Conservation (phyloP, 2,888 invertebrate species). For the Drosophila parthenogenetica region DNA sequence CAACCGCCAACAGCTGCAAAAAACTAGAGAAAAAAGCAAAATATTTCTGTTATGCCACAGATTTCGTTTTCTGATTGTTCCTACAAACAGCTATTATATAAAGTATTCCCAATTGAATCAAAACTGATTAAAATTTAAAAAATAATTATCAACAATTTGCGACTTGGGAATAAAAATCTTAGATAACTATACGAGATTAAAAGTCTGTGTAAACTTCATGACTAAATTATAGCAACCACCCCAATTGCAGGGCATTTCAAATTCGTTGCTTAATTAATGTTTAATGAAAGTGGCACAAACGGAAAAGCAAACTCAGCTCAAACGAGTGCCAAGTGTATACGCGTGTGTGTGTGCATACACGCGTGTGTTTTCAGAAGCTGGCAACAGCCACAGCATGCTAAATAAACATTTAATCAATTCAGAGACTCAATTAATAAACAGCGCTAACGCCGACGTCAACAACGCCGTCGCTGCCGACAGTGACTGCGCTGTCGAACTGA, state of each 20-base stretch:
- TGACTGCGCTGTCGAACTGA: slow-evolving; percentile 17
- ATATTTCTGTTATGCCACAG: too few species aligned
- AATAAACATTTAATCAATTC: slow-evolving; percentile 70
- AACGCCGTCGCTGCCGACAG: not conserved
- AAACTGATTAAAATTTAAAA: too few species aligned
- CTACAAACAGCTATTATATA: too few species aligned
- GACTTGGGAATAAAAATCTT: too few species aligned
- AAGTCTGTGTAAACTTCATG: not conserved
- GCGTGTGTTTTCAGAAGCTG: slow-evolving; percentile 33
- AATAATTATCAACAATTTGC: too few species aligned
- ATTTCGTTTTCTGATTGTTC: too few species aligned
- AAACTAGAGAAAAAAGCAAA: too few species aligned
- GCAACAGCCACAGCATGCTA: slow-evolving; percentile 52
- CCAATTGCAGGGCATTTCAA: slow-evolving; percentile 56
- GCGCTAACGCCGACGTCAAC: slow-evolving; percentile 15
- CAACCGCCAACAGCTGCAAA: too few species aligned
- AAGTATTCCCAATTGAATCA: too few species aligned
- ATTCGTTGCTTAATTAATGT: slow-evolving; percentile 6
- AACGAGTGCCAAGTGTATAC: slow-evolving; percentile 7
- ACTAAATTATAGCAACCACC: not conserved
- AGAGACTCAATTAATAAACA: slow-evolving; percentile 51
- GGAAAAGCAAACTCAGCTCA: slow-evolving; percentile 27
- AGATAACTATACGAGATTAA: not conserved
- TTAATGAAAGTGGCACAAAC: slow-evolving; percentile 2
- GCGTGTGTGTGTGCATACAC: not conserved